Evolutionary conservation across 2,888 invertebrate genomes (phyloP).

Genomic region (Ctena decussata): DNA sequence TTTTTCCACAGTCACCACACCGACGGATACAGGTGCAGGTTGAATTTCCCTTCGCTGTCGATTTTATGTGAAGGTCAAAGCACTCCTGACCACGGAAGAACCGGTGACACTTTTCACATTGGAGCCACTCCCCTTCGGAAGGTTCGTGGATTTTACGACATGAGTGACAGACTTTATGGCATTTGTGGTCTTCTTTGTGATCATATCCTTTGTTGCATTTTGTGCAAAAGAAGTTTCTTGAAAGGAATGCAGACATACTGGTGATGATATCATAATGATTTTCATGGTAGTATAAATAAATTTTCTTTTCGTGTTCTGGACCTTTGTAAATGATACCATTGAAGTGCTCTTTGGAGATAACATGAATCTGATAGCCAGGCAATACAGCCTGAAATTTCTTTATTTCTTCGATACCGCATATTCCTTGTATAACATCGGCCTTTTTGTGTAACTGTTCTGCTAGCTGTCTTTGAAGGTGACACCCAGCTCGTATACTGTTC

Average conservation of each 20-base stretch:
- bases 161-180: constrained; percentile 26
- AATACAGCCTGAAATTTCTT: neutral
- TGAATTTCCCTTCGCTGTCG: constrained; percentile 23
- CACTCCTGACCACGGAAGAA: neutral
- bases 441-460: constrained; percentile 16
- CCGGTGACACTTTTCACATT: constrained; percentile 22
- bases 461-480: too few species aligned
- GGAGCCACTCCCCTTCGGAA: neutral
- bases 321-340: neutral
- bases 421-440: constrained; percentile 19
- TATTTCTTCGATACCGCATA: neutral
- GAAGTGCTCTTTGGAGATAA: neutral
- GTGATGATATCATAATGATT: constrained; percentile 35
- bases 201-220: constrained; percentile 40
- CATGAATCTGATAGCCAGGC: neutral
- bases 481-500: too few species aligned
- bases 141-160: constrained; percentile 23
- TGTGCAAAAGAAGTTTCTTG: constrained; percentile 31
- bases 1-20: neutral
- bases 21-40: neutral
- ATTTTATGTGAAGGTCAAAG: constrained; percentile 18
- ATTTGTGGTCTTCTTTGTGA: constrained; percentile 23
- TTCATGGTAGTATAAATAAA: neutral
- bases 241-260: constrained; percentile 28
- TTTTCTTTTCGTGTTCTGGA: neutral